phyloP scores from a whole-genome alignment of 2,888 invertebrate genomes.

The Sminthurinus aureus region DNA sequence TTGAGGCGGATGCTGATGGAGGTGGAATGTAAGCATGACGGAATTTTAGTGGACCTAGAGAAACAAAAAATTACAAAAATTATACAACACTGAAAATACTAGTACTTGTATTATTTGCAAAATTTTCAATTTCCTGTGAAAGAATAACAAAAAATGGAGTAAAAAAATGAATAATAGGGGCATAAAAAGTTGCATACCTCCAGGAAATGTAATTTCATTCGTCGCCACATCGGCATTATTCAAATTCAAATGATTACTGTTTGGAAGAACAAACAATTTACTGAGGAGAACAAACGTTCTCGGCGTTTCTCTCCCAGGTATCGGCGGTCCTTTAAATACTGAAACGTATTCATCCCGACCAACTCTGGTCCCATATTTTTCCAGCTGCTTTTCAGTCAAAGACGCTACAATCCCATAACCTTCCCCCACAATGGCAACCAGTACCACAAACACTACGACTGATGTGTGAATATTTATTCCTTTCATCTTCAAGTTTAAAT shows the following conservation, averaged over 20 bases:
- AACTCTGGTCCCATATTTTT: slow-evolving; percentile 28
- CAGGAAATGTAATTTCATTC: slow-evolving; percentile 24
- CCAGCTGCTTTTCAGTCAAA: slow-evolving; percentile 23
- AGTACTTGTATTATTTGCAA: neutral
- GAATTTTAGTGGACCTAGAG: slow-evolving; percentile 21
- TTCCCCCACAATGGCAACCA: neutral
- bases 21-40: slow-evolving; percentile 14
- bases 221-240: neutral
- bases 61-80: slow-evolving; percentile 14
- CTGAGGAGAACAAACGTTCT: slow-evolving; percentile 37
- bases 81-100: neutral
- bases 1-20: neutral
- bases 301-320: neutral
- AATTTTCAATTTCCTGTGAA: neutral
- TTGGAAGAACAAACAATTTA: slow-evolving; percentile 24
- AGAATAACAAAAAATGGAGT: no score
- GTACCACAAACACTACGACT: neutral
- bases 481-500: neutral
- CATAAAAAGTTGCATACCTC: slow-evolving; percentile 6
- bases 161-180: no score
- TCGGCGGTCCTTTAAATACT: slow-evolving; percentile 27
- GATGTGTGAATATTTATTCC: neutral
- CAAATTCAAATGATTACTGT: neutral
- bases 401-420: neutral
- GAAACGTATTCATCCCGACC: slow-evolving; percentile 35